These are phyloP conservation scores for Ruditapes philippinarum DNA, from an alignment of 1,140 invertebrate genomes.

Conservation along the genomic window DNA sequence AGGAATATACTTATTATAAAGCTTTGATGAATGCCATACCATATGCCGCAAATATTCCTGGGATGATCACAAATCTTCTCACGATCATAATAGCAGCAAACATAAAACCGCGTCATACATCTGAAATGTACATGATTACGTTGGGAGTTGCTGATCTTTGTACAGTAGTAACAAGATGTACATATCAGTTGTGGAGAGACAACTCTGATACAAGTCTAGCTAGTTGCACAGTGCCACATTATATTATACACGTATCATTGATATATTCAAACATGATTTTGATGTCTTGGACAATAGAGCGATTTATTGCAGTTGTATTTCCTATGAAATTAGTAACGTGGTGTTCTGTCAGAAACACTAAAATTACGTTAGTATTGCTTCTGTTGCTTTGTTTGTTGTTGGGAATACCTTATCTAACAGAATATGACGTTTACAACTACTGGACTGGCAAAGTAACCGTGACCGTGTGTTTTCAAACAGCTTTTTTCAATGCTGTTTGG, in stretches of 20 bases:
- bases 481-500: background rate
- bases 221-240: background rate
- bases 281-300: background rate
- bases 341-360: conserved; percentile 14
- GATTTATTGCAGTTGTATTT: background rate
- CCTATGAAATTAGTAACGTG: background rate
- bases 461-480: background rate
- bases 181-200: background rate
- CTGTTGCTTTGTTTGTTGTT: background rate
- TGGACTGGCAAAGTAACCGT: background rate
- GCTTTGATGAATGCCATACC: too few species aligned
- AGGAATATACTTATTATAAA: too few species aligned
- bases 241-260: too few species aligned
- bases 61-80: too few species aligned
- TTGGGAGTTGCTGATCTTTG: too few species aligned
- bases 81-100: too few species aligned
- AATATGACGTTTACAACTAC: background rate
- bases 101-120: too few species aligned
- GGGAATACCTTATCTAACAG: background rate
- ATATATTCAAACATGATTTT: background rate
- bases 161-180: too few species aligned
- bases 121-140: too few species aligned
- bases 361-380: background rate
- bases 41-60: too few species aligned
- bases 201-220: background rate